Evolutionary conservation across 2,888 invertebrate species (phyloP), one percentile per base, ranked within the genome.

Genomic region (Euplexia lucipara): DNA sequence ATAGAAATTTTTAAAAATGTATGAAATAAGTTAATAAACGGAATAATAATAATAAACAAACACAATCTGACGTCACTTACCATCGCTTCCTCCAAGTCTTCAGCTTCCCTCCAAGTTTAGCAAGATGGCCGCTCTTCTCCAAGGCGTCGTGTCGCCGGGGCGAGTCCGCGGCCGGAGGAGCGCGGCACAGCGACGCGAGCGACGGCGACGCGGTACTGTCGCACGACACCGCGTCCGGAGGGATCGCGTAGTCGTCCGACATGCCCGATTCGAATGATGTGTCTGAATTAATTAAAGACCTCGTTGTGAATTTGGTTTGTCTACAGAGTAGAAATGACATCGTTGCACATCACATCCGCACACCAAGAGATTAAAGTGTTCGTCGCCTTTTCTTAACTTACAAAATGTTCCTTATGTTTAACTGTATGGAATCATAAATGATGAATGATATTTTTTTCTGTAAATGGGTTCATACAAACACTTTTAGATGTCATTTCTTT

Each of bases 61-160:
- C n/a, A n/a, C 26, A 2, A 26, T 39, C 10, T 20, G 8, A 16
- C 3, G 0, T 34, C 3, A 39, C 86, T 79, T n/a, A 95, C 98
- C 99, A 99, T 84, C 99, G 96, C 87, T 99, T 98, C 83, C 99
- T 96, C 99, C 99, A 99, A 0, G 99, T 99, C 95, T 99, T 99
- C 26, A 99, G 95, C 90, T 99, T 99, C 22, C 99, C 99, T 20
- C 99, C 99, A 78, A 98, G 95, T 90, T 98, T 98, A 44, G 98
- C 98, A 44, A 99, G 96, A 86, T 98, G 98, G 0, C 99, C 99
- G 82, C 92, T 96, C 92, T 99, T 99, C 90, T 99, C 99, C 53
- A 99, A 90, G 1, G 97, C 97, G 86, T 98, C 98, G 70, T 97
- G 96, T 76, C 93, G 88, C 70, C 92, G 88, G 79, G 90, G 96